Evolutionary conservation across 2,797 vertebrate species (phyloP).

Genomic region (Typhlichthys subterraneus): DNA sequence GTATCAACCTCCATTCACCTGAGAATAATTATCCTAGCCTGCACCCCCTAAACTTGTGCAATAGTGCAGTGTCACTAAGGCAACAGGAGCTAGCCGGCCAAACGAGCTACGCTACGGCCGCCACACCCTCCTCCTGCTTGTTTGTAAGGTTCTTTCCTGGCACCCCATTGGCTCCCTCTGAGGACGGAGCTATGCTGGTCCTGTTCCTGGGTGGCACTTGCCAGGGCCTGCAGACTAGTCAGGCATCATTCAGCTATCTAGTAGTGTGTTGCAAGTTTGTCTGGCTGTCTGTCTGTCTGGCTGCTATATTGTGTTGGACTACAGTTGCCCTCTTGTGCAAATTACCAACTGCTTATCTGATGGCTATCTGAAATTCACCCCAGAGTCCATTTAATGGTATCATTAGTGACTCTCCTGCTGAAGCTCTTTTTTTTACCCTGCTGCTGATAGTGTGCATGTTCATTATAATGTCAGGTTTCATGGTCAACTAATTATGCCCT

Average conservation of each 20-base stretch:
- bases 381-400: neutral
- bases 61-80: slow-evolving; percentile 46
- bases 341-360: neutral
- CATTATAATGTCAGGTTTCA: neutral
- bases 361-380: neutral
- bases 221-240: slow-evolving; percentile 13
- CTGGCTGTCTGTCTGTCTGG: too few relatives aligned
- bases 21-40: neutral
- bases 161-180: slow-evolving; percentile 5
- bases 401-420: neutral
- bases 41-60: slow-evolving; percentile 44
- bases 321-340: neutral
- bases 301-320: neutral
- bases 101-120: slow-evolving; percentile 10
- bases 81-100: slow-evolving; percentile 53
- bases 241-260: slow-evolving; percentile 1
- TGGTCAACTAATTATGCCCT: neutral
- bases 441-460: too few relatives aligned
- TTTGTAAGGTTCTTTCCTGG: neutral
- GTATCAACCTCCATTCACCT: slow-evolving; percentile 11
- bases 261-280: neutral
- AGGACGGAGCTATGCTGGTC: slow-evolving; percentile 22
- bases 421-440: neutral
- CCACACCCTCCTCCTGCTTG: slow-evolving; percentile 36
- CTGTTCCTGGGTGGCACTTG: slow-evolving; percentile 4